phyloP scores from a whole-genome alignment of 2,113 vertebrate genomes.

The Pseudonaja textilis region DNA sequence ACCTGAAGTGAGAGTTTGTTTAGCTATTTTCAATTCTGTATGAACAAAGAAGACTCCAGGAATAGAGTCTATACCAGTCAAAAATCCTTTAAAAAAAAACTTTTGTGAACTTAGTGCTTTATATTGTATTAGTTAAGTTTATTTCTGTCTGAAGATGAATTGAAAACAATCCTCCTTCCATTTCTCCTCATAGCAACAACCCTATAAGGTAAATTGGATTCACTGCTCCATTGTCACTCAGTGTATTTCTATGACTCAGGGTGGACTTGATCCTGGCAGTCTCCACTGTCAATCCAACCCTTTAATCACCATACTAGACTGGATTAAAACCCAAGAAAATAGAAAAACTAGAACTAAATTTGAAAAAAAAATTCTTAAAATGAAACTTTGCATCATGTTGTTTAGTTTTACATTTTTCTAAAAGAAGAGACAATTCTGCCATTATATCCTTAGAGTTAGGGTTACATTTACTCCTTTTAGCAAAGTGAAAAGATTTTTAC shows the following conservation, averaged over 20 bases:
- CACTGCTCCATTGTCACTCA: not conserved
- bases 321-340: not conserved
- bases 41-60: not conserved
- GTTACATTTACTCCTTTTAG: constrained; percentile 37
- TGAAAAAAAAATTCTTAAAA: not conserved
- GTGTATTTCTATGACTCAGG: not conserved
- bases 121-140: not conserved
- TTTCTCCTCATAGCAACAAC: not conserved
- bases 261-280: not conserved
- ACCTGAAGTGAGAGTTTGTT: not conserved
- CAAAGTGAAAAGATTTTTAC: constrained; percentile 13
- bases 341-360: not conserved
- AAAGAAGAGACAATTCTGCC: not conserved
- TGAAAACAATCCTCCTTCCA: not conserved
- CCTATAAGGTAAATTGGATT: not conserved
- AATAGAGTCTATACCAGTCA: not conserved
- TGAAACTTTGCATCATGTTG: not conserved
- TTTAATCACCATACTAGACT: not conserved
- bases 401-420: not conserved
- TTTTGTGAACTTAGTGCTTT: not conserved
- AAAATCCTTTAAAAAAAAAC: no score
- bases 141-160: not conserved
- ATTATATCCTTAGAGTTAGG: not conserved
- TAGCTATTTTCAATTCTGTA: not conserved
- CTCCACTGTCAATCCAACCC: not conserved